Base-by-base conservation (phyloP, 1,140 invertebrate species). In the Paraescarpia echinospica region DNA sequence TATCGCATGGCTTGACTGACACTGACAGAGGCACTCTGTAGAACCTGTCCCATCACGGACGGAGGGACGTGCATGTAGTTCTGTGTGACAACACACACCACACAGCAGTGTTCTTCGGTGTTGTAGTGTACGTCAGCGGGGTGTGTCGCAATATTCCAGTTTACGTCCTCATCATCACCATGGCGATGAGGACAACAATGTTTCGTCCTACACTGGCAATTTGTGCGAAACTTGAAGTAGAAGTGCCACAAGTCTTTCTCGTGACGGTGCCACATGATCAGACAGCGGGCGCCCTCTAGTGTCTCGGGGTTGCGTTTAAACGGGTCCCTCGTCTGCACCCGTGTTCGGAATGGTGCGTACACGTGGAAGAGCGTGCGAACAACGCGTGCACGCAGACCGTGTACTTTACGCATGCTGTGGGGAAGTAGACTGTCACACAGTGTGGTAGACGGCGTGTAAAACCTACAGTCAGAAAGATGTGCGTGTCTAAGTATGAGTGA, bases 361-460 rank as follows among this genome's bases (percentile, higher is more conserved):
- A 96, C 96, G 93, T 96, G 96, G 95, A 96, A 97, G 89, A 97
- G 95, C 89, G 97, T 96, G 93, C 97, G 95, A 35, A 97, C 97
- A 4, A 97, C 97, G 89, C 96, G 96, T 51, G 97, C 96, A 93
- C 97, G 95, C 77, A 97, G 94, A 92, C 97, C 97, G 94, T 97
- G 96, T 33, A 96, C 94, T 48, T 96, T 95, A 48, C 96, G 96
- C 94, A 97, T 96, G 94, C 96, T 96, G 88, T 96, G 95, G 48
- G 97, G 97, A 93, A 97, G 96, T 22, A 97, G 94, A 92, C 96
- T 93, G 93, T 96, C 95, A 22, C 97, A 97, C 89, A 97, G 94
- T 92, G 94, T 94, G 90, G 95, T 92, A 91, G 94, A 93, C 34
- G 94, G 92, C 48, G 94, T 95, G 92, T 96, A 96, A 93, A 95